Conservation (phyloP, 2,113 vertebrate species). For the Equus przewalskii region DNA sequence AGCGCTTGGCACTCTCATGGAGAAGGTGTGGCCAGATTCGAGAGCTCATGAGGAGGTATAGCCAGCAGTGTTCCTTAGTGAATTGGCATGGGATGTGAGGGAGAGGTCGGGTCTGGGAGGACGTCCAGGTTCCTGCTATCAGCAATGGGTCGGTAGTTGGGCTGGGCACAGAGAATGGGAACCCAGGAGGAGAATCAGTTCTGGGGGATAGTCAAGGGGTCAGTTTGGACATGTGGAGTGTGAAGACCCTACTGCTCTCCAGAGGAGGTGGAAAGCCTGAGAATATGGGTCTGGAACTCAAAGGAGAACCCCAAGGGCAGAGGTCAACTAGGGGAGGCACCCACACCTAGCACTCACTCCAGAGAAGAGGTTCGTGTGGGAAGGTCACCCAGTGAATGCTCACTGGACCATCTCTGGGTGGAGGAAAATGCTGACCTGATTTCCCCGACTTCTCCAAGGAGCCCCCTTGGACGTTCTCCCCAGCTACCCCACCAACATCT, state of each 20-base stretch:
- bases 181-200: not conserved
- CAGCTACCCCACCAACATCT: not conserved
- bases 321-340: not conserved
- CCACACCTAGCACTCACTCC: not conserved
- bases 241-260: not conserved
- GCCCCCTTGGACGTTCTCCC: not conserved
- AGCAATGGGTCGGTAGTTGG: not conserved
- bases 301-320: not conserved
- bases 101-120: not conserved
- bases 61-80: not conserved
- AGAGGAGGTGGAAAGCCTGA: not conserved
- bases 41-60: not conserved
- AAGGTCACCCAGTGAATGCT: not conserved
- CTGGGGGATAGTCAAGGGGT: not conserved
- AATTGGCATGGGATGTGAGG: not conserved
- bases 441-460: not conserved
- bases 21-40: not conserved
- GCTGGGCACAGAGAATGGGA: accelerated
- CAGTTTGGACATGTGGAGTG: not conserved
- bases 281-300: not conserved
- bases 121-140: not conserved
- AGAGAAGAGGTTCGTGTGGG: not conserved
- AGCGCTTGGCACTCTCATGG: not conserved
- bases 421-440: not conserved
- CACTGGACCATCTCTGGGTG: not conserved